phyloP scores from a whole-genome alignment of 2,888 invertebrate species.

The Amiota minor region DNA sequence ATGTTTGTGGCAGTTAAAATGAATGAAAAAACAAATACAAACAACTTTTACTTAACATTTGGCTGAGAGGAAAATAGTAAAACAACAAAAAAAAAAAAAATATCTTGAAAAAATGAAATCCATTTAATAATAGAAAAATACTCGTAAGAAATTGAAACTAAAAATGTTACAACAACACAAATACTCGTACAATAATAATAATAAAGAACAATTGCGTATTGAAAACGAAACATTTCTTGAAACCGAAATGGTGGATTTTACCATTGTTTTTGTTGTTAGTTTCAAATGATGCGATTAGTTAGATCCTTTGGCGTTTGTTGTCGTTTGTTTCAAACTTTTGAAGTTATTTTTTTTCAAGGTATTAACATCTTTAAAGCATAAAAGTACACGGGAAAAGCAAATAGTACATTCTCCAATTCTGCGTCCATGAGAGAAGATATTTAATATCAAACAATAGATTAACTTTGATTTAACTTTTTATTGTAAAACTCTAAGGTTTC shows the following conservation, averaged over 20 bases:
- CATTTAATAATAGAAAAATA: slow-evolving; percentile 46
- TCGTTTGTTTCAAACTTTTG: background rate
- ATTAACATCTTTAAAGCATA: too few relatives aligned
- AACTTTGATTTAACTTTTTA: too few relatives aligned
- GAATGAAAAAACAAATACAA: slow-evolving; percentile 31
- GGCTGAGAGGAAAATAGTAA: background rate
- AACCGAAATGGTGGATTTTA: too few relatives aligned
- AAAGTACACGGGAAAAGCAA: too few relatives aligned
- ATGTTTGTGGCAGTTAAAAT: slow-evolving; percentile 62
- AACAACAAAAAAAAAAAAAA: too few relatives aligned
- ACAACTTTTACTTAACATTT: slow-evolving; percentile 59
- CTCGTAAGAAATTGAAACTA: slow-evolving; percentile 45
- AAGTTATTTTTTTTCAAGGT: too few relatives aligned
- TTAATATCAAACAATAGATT: too few relatives aligned
- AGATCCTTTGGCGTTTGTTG: slow-evolving; percentile 25
- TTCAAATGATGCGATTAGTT: slow-evolving; percentile 60
- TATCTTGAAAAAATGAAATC: too few relatives aligned
- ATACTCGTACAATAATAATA: slow-evolving; percentile 36
- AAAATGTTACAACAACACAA: slow-evolving; percentile 42
- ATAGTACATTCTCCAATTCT: too few relatives aligned
- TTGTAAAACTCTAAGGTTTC: too few relatives aligned
- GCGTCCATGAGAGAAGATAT: too few relatives aligned
- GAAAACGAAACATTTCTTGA: too few relatives aligned
- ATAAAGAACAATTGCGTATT: slow-evolving; percentile 28
- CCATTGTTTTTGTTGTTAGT: slow-evolving; percentile 49